These are phyloP conservation scores for Esox lucius DNA, from an alignment of 2,797 vertebrate species.

Conservation along the genomic window DNA sequence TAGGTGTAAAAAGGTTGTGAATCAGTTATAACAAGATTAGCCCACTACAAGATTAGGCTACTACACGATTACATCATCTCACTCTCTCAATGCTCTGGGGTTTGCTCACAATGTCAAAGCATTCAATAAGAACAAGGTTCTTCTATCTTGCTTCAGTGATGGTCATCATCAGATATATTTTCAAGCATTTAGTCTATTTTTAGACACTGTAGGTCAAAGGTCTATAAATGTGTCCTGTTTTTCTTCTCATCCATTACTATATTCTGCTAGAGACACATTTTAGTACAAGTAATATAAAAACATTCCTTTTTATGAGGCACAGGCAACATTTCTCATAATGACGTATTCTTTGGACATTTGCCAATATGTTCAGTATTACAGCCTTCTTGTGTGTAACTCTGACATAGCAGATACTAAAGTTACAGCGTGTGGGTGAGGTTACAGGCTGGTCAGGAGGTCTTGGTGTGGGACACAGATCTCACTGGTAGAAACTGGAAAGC, in stretches of 20 bases:
- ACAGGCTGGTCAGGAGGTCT: slow-evolving; percentile 59
- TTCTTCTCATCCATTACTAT: slow-evolving; percentile 3
- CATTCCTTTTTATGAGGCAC: slow-evolving; percentile 28
- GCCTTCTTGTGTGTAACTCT: slow-evolving; percentile 60
- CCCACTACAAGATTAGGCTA: neutral
- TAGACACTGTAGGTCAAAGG: slow-evolving; percentile 13
- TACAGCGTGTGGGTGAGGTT: slow-evolving; percentile 70
- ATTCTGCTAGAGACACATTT: slow-evolving; percentile 21
- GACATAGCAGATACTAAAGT: slow-evolving; percentile 71
- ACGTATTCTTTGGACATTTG: slow-evolving; percentile 59
- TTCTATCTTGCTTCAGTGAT: neutral
- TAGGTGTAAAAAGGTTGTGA: slow-evolving; percentile 1
- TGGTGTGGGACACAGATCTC: slow-evolving; percentile 36
- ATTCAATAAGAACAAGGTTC: neutral
- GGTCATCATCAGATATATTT: neutral
- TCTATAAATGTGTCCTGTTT: slow-evolving; percentile 9
- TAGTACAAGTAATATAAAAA: slow-evolving; percentile 16
- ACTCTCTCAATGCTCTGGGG: neutral
- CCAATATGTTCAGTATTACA: slow-evolving; percentile 64
- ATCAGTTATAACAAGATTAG: slow-evolving; percentile 1
- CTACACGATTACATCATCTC: slow-evolving; percentile 15
- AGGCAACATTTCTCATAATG: slow-evolving; percentile 46
- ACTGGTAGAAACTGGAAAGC: slow-evolving; percentile 1
- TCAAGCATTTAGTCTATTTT: neutral
- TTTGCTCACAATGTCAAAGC: neutral